Evolutionary conservation across 2,797 vertebrate genomes (phyloP).

Genomic region (Melanotaenia nigrans): DNA sequence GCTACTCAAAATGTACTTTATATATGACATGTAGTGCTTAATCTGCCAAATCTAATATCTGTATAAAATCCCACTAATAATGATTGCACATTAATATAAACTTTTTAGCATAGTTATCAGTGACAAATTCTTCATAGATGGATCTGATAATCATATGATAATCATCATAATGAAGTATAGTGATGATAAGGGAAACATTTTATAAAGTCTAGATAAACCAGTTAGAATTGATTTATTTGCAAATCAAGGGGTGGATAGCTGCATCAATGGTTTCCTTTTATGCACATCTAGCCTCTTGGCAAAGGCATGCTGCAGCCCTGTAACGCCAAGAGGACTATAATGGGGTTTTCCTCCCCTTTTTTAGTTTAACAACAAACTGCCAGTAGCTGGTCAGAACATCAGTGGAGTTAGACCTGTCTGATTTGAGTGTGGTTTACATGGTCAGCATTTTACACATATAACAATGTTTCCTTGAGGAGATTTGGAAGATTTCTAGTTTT

Average conservation of each 20-base stretch:
- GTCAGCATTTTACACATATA: conserved; percentile 28
- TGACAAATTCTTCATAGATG: conserved; percentile 4
- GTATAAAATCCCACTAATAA: background rate
- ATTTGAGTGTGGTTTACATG: conserved; percentile 28
- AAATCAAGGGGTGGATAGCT: conserved; percentile 43
- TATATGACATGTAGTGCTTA: background rate
- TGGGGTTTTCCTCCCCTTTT: conserved; percentile 62
- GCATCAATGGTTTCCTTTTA: conserved; percentile 53
- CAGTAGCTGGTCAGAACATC: conserved; percentile 40
- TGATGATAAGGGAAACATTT: conserved; percentile 14
- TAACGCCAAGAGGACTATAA: conserved; percentile 56
- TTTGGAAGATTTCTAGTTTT: conserved; percentile 12
- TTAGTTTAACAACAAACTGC: conserved; percentile 46
- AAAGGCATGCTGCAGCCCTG: conserved; percentile 58
- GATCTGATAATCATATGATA: conserved; percentile 11
- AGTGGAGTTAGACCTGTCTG: conserved; percentile 30
- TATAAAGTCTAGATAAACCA: conserved; percentile 30
- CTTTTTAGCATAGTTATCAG: background rate
- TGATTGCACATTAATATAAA: background rate
- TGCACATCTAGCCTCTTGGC: conserved; percentile 57
- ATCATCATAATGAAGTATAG: conserved; percentile 9
- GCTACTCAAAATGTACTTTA: background rate
- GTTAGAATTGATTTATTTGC: conserved; percentile 39
- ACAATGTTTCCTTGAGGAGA: conserved; percentile 7
- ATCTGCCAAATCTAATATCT: background rate